phyloP scores from a whole-genome alignment of 1,140 invertebrate genomes.

The Eumeta japonica region DNA sequence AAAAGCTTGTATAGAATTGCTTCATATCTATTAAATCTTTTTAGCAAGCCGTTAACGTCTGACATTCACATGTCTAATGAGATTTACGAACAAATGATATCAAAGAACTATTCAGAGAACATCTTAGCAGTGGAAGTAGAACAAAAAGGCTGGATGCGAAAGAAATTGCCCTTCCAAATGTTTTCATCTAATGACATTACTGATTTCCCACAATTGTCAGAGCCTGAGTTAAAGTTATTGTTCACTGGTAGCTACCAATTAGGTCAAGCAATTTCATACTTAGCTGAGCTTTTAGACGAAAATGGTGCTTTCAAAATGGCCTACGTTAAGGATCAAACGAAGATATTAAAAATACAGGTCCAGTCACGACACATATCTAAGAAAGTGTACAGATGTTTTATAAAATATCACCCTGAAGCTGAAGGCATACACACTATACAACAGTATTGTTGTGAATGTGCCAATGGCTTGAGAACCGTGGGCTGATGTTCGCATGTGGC shows the following conservation, averaged over 20 bases:
- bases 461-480: constrained; percentile 2
- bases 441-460: constrained; percentile 1
- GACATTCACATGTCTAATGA: constrained; percentile 1
- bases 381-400: not conserved
- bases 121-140: not conserved
- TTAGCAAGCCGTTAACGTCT: constrained; percentile 1
- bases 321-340: constrained; percentile 2
- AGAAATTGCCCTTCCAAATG: not conserved
- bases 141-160: constrained; percentile 2
- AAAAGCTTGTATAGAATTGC: constrained; percentile 2
- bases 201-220: constrained; percentile 1
- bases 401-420: too few species aligned
- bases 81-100: constrained; percentile 1
- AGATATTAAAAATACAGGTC: constrained; percentile 2
- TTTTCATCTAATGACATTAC: not conserved
- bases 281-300: constrained; percentile 1
- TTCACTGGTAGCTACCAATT: constrained; percentile 2
- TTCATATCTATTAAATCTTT: constrained; percentile 2
- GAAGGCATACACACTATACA: too few species aligned
- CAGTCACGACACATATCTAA: not conserved
- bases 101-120: not conserved
- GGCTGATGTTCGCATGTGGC: constrained; percentile 1
- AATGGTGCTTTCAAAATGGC: constrained; percentile 2
- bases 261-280: constrained; percentile 1
- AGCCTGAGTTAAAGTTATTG: constrained; percentile 1